A percentile compares a stretch with the other conserved stretches of the same genome.
Evolutionary conservation across 2,797 vertebrate genomes (phyloP).

Genomic region (Simalia tracyae): DNA sequence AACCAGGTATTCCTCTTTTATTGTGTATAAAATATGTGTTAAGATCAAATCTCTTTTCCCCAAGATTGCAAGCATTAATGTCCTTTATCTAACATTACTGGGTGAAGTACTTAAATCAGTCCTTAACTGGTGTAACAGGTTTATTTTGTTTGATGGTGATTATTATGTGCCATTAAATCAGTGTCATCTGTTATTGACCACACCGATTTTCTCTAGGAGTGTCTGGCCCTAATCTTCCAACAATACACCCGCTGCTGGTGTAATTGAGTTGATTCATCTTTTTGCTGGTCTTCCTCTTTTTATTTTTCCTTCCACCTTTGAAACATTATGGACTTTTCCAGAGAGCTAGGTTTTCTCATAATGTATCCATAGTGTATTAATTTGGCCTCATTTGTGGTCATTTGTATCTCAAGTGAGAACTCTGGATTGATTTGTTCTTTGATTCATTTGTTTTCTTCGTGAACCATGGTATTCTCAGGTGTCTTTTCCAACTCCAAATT

Average conservation of each 20-base stretch:
- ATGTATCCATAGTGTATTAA: background rate
- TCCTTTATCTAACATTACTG: no score
- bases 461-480: background rate
- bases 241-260: background rate
- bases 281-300: background rate
- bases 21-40: background rate
- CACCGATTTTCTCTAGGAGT: background rate
- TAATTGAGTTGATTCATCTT: background rate
- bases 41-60: background rate
- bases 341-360: background rate
- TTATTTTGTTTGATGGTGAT: background rate
- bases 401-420: background rate
- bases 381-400: background rate
- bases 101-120: background rate
- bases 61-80: background rate
- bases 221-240: background rate
- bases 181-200: background rate
- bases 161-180: background rate
- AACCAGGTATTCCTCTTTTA: background rate
- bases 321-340: background rate
- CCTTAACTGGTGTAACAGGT: background rate
- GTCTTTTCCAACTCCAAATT: background rate
- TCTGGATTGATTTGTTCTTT: background rate
- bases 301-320: background rate
- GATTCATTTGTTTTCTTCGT: background rate